Evolutionary conservation across 2,888 invertebrate species (phyloP), one percentile per base, ranked within the genome.

Genomic region (Tolmerus cingulatus): DNA sequence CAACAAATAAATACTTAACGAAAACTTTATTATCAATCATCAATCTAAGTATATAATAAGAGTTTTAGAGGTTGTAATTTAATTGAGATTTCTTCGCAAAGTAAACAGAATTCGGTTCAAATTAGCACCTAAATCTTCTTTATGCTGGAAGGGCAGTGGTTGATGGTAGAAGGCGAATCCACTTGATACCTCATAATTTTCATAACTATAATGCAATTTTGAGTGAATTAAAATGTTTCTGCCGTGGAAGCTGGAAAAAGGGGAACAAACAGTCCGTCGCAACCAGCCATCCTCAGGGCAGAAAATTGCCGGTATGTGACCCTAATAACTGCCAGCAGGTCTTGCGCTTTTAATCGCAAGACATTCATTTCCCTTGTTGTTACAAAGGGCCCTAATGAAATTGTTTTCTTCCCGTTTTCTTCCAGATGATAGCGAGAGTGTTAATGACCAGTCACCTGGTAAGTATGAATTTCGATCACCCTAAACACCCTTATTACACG

Each of bases 381-480:
- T 66, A 66, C 27, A n/a, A 12, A 55, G 27, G 27, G 12, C 57
- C n/a, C 37, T 57, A 82, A 57, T 82, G 46, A 82, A 84, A 34
- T 7, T 66, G 40, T 66, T 84, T 40, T 81, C 51, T 16, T 84
- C 40, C 5, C 27, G 66, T 84, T 27, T n/a, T 19, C 19, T 85
- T 85, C 16, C 85, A 85, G 74, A 85, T 74, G 85, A 85, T 46
- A 74, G 40, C 85, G 85, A 85, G 16, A 46, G 74, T 37, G 43
- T 74, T 27, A 85, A 85, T 46, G 74, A 85, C 30, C 74, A 74
- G 14, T 85, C 85, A 85, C 66, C 66, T 84, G 85, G 85, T 85
- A 51, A 85, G 85, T 85, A 43, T 43, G 43, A 74, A 74, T 43
- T 85, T 51, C 30, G 19, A 74, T 74, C 40, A n/a, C 57, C 27